Evolutionary conservation across 2,888 invertebrate species (phyloP).

Genomic region (Heliconius erato): DNA sequence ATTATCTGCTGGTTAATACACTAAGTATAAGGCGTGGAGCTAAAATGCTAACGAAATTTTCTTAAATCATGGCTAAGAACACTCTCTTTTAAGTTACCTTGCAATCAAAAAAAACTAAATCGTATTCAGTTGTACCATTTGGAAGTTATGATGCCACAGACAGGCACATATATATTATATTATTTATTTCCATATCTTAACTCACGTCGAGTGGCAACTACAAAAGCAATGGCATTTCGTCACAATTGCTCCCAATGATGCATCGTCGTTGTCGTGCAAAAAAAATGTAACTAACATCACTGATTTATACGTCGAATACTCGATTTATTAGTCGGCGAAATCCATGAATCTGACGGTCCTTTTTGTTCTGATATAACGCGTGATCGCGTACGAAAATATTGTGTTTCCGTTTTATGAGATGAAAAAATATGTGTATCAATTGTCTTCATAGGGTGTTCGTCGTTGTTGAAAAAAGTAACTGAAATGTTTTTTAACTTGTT

Average conservation of each 20-base stretch:
- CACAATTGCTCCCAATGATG: constrained; percentile 46
- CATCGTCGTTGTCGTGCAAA: constrained; percentile 45
- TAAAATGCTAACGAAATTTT: no score
- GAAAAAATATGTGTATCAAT: constrained; percentile 41
- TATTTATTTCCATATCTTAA: constrained; percentile 6
- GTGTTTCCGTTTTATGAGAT: constrained; percentile 56
- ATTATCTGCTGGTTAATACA: no score
- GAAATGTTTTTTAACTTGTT: not conserved
- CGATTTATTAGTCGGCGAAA: constrained; percentile 63
- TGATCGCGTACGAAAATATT: constrained; percentile 58
- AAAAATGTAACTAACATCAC: constrained; percentile 57
- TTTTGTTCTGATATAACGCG: constrained; percentile 56
- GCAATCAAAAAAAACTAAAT: no score
- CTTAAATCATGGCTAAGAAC: no score
- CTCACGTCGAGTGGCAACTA: not conserved
- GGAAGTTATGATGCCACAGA: no score
- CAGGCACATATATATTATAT: no score
- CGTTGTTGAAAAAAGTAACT: not conserved
- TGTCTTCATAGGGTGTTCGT: not conserved
- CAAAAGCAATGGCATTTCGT: constrained; percentile 36
- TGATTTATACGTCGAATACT: constrained; percentile 61
- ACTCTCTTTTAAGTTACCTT: no score
- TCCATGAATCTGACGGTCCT: constrained; percentile 61
- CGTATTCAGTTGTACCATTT: no score
- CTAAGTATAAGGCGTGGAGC: no score